A percentile compares a stretch with the other conserved stretches of the same genome.
phyloP scores from a whole-genome alignment of 2,113 vertebrate species.

The Numenius arquata region DNA sequence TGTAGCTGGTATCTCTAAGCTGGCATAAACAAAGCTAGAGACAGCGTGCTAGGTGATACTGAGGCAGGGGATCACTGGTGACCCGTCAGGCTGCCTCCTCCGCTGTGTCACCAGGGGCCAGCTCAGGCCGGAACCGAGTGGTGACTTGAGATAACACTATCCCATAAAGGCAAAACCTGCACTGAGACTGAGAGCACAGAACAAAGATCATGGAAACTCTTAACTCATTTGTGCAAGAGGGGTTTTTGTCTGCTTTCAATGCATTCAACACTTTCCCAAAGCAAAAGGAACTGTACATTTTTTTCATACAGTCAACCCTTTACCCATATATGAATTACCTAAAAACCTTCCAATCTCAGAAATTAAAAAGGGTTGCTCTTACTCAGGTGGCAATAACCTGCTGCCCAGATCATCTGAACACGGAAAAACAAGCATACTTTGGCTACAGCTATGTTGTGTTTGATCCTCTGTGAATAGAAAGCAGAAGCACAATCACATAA shows the following conservation, averaged over 20 bases:
- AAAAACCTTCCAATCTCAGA: neutral
- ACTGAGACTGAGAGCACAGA: neutral
- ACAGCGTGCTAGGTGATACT: neutral
- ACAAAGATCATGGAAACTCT: constrained; percentile 35
- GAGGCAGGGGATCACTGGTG: neutral
- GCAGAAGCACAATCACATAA: neutral
- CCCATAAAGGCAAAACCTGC: neutral
- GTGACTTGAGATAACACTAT: constrained; percentile 41
- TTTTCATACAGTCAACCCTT: neutral
- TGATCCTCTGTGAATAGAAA: neutral
- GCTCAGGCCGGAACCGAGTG: neutral
- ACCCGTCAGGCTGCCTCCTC: neutral
- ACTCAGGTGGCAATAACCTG: neutral
- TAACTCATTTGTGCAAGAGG: neutral
- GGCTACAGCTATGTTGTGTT: neutral
- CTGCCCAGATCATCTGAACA: neutral
- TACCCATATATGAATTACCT: neutral
- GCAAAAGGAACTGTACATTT: neutral
- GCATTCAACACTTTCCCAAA: neutral
- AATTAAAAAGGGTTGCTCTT: neutral
- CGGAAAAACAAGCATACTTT: neutral
- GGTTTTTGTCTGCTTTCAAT: neutral
- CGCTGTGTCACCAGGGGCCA: neutral
- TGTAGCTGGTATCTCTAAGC: neutral
- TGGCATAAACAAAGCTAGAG: neutral